Conservation (phyloP, 2,888 invertebrate genomes). For the Brachypterus glaber region DNA sequence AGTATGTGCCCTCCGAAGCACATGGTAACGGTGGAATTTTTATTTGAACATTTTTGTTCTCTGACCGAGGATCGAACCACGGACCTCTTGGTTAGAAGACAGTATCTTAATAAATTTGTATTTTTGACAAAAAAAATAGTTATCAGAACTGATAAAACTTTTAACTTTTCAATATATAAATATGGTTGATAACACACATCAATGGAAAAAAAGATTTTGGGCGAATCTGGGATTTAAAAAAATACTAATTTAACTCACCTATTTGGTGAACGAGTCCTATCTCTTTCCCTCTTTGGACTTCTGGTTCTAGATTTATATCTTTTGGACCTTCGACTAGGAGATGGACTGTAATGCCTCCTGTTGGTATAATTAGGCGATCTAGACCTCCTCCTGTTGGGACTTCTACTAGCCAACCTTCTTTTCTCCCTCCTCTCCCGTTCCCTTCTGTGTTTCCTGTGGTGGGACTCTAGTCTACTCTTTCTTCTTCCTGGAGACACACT, state of each 20-base stretch:
- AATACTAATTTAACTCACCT: slow-evolving; percentile 14
- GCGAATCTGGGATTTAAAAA: too few species aligned
- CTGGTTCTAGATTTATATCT: slow-evolving; percentile 46
- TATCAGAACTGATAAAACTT: too few species aligned
- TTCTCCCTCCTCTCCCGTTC: slow-evolving; percentile 42
- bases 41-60: too few species aligned
- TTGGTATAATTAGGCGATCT: slow-evolving; percentile 43
- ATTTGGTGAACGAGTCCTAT: slow-evolving; percentile 21
- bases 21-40: too few species aligned
- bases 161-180: too few species aligned
- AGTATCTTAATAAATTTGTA: too few species aligned
- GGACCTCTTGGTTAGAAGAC: too few species aligned
- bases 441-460: slow-evolving; percentile 40
- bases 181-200: too few species aligned
- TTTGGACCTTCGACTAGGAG: slow-evolving; percentile 37
- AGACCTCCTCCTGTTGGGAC: slow-evolving; percentile 49
- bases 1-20: too few species aligned
- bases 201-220: too few species aligned
- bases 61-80: too few species aligned
- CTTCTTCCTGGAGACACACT: slow-evolving; percentile 36
- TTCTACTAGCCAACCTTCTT: slow-evolving; percentile 49
- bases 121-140: too few species aligned
- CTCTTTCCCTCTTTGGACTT: slow-evolving; percentile 27
- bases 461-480: slow-evolving; percentile 36
- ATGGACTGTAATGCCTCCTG: slow-evolving; percentile 40